Evolutionary conservation across 1,140 invertebrate genomes (phyloP).

Genomic region (Cardiocondyla obscurior): DNA sequence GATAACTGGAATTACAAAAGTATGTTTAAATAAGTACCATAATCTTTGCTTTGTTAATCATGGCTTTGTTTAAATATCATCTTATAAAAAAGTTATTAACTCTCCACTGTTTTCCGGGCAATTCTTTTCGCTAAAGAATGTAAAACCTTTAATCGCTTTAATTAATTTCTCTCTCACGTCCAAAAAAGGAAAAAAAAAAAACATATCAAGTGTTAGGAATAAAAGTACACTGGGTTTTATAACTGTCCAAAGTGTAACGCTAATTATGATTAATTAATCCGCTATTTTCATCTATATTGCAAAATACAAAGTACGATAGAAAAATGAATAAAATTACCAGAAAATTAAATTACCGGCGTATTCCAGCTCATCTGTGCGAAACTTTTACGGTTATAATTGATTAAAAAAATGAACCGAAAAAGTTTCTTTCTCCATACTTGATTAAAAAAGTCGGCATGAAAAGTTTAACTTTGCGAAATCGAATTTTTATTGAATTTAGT

Average conservation of each 20-base stretch:
- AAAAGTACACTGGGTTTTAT: neutral
- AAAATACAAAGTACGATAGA: neutral
- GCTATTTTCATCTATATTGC: neutral
- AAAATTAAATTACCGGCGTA: neutral
- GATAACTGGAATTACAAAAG: neutral
- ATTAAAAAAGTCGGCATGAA: neutral
- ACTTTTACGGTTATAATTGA: neutral
- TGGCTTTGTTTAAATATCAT: neutral
- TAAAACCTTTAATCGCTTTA: slow-evolving; percentile 7
- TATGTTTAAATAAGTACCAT: neutral
- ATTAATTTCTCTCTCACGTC: slow-evolving; percentile 1
- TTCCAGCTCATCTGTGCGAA: neutral
- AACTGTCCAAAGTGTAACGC: neutral
- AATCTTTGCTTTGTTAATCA: neutral
- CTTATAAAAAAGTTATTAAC: slow-evolving; percentile 10
- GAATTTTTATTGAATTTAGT: slow-evolving; percentile 13
- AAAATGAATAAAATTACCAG: neutral
- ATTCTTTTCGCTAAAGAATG: neutral
- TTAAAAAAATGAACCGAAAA: neutral
- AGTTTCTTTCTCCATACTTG: neutral
- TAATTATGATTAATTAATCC: slow-evolving; percentile 8
- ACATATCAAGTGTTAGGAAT: neutral
- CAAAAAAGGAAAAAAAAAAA: neutral
- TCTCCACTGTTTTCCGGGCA: neutral
- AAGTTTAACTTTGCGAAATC: neutral